Evolutionary conservation across 2,113 vertebrate genomes (phyloP), one percentile per base, ranked within the genome.

Genomic region (Coturnix japonica): DNA sequence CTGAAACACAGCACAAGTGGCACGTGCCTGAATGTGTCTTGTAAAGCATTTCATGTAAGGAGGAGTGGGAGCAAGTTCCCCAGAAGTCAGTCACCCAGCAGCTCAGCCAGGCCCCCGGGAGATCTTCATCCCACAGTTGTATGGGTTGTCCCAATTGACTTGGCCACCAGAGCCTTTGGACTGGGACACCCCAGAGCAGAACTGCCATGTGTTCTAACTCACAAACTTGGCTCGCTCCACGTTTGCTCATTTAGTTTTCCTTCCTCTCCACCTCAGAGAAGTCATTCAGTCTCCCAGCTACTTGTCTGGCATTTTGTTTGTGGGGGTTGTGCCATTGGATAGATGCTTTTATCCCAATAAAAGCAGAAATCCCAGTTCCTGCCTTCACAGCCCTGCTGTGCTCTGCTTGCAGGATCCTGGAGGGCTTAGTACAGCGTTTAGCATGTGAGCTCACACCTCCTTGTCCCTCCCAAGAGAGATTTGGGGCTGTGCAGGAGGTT

Each of bases 311-410:
- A n/a, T 21, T 59, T 63, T 73, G 59, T 39, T 20, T 51, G 37
- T 2, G 1, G 64, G 16, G 22, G 31, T 7, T 15, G 35, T 39
- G 37, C 0, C 1, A 2, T 0, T n/a, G 11, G 7, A 39, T 33
- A 66, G 69, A 74, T 0, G 0, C 6, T 67, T 93, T 74, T 56
- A 59, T 33, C 10, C 13, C 0, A 0, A 21, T 17, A 79, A 78
- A 84, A 79, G 46, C 56, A 77, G 67, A 53, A 85, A 85, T 80
- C 83, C 47, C 39, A 10, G 31, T 2, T 2, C 18, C 16, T 54
- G 46, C 37, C 22, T 63, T 20, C 11, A 39, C 39, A 43, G 16
- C 5, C 2, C 37, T 35, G 31, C 63, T 47, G 30, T 17, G 23
- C 65, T 57, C 43, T 7, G 2, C 31, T 75, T 1, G 5, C 31